phyloP scores from a whole-genome alignment of 1,140 invertebrate genomes.

The Neodiprion lecontei region DNA sequence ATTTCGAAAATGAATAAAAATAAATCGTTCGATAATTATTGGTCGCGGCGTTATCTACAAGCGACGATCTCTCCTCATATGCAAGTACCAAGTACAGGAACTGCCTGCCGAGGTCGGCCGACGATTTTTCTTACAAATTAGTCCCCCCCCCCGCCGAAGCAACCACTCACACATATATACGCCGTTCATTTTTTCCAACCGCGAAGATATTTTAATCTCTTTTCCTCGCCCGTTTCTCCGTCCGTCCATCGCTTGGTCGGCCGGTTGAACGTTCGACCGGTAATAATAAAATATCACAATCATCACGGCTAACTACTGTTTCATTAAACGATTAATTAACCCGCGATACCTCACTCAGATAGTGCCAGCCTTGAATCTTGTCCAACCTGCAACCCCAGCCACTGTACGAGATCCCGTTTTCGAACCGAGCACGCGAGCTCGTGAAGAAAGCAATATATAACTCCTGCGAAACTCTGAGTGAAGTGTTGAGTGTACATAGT shows the following conservation, averaged over 20 bases:
- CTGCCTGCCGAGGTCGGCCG: slow-evolving; percentile 17
- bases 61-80: too few species aligned
- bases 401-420: neutral
- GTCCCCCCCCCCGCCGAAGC: slow-evolving; percentile 29
- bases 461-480: too few species aligned
- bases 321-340: slow-evolving; percentile 59
- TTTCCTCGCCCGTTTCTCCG: slow-evolving; percentile 18
- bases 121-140: slow-evolving; percentile 47
- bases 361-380: slow-evolving; percentile 24
- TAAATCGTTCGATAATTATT: too few species aligned
- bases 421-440: too few species aligned
- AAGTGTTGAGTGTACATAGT: too few species aligned
- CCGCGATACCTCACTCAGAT: slow-evolving; percentile 54
- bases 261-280: slow-evolving; percentile 27
- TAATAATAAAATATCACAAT: slow-evolving; percentile 58
- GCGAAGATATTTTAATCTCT: slow-evolving; percentile 6
- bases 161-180: slow-evolving; percentile 2
- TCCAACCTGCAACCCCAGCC: neutral
- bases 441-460: too few species aligned
- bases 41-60: too few species aligned
- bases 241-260: slow-evolving; percentile 23
- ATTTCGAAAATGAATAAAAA: too few species aligned
- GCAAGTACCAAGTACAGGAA: too few species aligned
- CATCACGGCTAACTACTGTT: slow-evolving; percentile 58
- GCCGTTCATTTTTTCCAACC: neutral